Conservation (phyloP, 2,888 invertebrate genomes). For the Pinctada fucata region DNA sequence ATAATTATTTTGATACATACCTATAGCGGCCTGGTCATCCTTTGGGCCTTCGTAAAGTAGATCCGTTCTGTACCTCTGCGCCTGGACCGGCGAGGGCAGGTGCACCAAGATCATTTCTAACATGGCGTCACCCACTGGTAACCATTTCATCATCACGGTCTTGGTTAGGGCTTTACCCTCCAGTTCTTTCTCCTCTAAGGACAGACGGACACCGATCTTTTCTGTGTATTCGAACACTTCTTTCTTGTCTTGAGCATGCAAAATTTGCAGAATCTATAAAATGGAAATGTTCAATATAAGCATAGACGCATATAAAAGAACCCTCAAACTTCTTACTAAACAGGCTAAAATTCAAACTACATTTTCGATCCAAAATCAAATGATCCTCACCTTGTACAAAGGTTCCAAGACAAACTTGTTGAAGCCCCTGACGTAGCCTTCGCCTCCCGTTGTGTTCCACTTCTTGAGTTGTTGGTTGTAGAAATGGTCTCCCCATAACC, state of each 20-base stretch:
- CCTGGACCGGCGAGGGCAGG: constrained; percentile 97
- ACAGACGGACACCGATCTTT: constrained; percentile 93
- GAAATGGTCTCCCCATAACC: constrained; percentile 98
- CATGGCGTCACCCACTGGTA: constrained; percentile 99
- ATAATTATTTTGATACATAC: constrained; percentile 71
- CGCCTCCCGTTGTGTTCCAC: constrained; percentile 83
- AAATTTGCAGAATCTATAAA: constrained; percentile 55
- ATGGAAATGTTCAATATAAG: too few relatives aligned
- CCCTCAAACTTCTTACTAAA: neutral
- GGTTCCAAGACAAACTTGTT: constrained; percentile 99
- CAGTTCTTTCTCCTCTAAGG: constrained; percentile 95
- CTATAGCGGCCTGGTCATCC: constrained; percentile 96
- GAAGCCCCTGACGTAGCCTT: constrained; percentile 86
- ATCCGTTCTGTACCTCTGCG: constrained; percentile 99
- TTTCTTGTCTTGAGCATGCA: constrained; percentile 60
- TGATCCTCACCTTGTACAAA: constrained; percentile 89
- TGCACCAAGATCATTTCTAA: constrained; percentile 99
- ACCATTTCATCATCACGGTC: constrained; percentile 98
- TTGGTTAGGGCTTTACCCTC: constrained; percentile 96
- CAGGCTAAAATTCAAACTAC: too few relatives aligned
- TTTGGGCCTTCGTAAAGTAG: constrained; percentile 99
- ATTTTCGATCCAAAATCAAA: too few relatives aligned
- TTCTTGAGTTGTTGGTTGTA: constrained; percentile 98
- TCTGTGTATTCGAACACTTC: constrained; percentile 91
- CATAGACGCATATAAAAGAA: neutral